These are phyloP conservation scores for Psilopsiagon aymara DNA, from an alignment of 2,113 vertebrate genomes.

Conservation along the genomic window DNA sequence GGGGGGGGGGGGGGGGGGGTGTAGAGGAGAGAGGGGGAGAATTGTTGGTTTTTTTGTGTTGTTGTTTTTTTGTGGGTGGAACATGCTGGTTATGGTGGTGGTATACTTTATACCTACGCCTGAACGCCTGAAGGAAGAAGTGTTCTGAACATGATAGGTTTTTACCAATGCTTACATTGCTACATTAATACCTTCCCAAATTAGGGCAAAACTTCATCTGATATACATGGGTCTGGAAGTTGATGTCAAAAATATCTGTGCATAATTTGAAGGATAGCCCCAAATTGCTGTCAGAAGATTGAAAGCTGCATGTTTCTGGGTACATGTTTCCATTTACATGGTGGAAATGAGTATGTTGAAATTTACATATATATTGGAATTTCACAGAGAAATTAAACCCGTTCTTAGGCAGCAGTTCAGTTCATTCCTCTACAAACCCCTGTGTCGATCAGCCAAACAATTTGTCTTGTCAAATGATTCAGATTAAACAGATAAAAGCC, in stretches of 20 bases:
- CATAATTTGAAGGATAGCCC: neutral
- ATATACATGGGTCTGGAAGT: neutral
- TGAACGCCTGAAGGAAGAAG: neutral
- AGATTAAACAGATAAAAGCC: neutral
- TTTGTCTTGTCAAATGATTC: conserved; percentile 23
- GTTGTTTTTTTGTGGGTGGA: neutral
- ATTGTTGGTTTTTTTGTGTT: neutral
- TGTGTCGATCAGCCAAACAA: conserved; percentile 9
- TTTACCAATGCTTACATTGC: neutral
- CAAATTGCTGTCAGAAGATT: neutral
- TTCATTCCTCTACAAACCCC: neutral
- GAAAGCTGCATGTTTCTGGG: neutral
- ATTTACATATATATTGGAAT: conserved; percentile 51
- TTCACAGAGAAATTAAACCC: conserved; percentile 16
- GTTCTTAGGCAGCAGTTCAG: neutral
- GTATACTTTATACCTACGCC: neutral
- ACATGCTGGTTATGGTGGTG: neutral
- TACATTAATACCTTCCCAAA: neutral
- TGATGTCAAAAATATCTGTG: neutral
- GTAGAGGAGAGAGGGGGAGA: neutral
- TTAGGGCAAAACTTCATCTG: neutral
- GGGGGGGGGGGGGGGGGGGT: no score
- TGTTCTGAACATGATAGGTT: neutral
- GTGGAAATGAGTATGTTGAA: neutral
- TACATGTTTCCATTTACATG: neutral